Conservation (phyloP, 2,113 vertebrate genomes). For the Megaleporinus macrocephalus region DNA sequence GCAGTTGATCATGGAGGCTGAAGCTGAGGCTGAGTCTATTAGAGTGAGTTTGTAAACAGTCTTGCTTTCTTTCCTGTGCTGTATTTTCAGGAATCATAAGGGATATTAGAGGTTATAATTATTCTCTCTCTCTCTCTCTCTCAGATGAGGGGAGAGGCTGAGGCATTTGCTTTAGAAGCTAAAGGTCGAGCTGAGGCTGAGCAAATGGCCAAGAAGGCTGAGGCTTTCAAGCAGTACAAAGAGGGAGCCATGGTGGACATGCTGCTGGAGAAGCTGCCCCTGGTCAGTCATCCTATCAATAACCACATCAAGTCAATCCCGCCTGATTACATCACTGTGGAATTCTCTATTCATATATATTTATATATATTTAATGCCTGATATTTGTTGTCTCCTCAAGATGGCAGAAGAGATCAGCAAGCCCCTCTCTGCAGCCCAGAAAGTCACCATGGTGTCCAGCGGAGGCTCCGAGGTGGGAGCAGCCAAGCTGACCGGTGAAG, state of each 20-base stretch:
- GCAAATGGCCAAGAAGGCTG: conserved; percentile 91
- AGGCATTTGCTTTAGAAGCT: conserved; percentile 86
- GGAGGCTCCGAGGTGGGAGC: conserved; percentile 83
- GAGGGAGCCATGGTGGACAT: conserved; percentile 93
- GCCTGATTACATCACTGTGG: too few species aligned
- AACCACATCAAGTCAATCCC: not conserved
- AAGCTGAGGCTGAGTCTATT: conserved; percentile 87
- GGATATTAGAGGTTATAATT: not conserved
- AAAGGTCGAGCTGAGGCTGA: conserved; percentile 87
- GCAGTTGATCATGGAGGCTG: conserved; percentile 90
- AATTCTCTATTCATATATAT: too few species aligned
- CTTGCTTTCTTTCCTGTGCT: not conserved
- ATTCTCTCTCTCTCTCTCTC: conserved; percentile 4
- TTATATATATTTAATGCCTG: too few species aligned
- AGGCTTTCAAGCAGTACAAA: conserved; percentile 89
- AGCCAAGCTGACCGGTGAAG: conserved; percentile 86
- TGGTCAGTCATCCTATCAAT: conserved; percentile 72
- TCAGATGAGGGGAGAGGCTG: conserved; percentile 88
- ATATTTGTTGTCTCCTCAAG: conserved; percentile 61
- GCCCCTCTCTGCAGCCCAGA: conserved; percentile 79
- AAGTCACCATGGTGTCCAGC: conserved; percentile 90
- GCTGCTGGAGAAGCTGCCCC: conserved; percentile 89
- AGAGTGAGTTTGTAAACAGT: conserved; percentile 73
- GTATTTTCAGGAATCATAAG: not conserved
- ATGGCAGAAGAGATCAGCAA: conserved; percentile 89